Evolutionary conservation across 2,797 vertebrate species (phyloP).

Genomic region (Eulemur coronatus): DNA sequence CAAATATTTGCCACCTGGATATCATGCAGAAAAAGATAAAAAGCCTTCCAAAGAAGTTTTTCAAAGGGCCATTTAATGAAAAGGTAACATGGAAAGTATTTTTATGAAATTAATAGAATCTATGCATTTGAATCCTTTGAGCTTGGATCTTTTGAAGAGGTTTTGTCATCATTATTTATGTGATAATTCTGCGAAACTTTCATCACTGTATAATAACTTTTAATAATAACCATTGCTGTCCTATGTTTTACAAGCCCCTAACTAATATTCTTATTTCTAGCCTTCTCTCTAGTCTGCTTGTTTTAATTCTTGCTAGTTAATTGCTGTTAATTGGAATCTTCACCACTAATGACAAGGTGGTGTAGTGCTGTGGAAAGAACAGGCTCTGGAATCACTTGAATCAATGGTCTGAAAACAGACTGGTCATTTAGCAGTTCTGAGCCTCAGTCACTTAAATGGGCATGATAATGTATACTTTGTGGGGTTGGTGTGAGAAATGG

Average conservation of each 20-base stretch:
- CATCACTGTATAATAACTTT: neutral
- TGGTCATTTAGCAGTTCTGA: neutral
- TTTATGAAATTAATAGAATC: neutral
- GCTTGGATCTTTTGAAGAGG: neutral
- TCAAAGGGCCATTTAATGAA: neutral
- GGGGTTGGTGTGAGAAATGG: neutral
- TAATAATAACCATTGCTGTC: neutral
- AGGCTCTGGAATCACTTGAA: neutral
- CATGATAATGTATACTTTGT: neutral
- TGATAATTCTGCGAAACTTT: neutral
- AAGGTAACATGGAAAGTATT: neutral
- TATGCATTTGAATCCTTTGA: neutral
- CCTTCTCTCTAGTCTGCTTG: neutral
- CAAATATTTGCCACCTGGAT: neutral
- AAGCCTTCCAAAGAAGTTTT: neutral
- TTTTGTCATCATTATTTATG: neutral
- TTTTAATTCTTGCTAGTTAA: neutral
- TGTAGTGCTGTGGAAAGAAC: neutral
- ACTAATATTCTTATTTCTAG: neutral
- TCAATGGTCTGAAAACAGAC: neutral
- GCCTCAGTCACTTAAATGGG: neutral
- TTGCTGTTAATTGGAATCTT: conserved; percentile 6
- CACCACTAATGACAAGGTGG: neutral
- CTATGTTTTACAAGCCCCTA: neutral
- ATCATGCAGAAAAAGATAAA: neutral